Evolutionary conservation across 2,797 vertebrate species (phyloP).

Genomic region (Oreortyx pictus): DNA sequence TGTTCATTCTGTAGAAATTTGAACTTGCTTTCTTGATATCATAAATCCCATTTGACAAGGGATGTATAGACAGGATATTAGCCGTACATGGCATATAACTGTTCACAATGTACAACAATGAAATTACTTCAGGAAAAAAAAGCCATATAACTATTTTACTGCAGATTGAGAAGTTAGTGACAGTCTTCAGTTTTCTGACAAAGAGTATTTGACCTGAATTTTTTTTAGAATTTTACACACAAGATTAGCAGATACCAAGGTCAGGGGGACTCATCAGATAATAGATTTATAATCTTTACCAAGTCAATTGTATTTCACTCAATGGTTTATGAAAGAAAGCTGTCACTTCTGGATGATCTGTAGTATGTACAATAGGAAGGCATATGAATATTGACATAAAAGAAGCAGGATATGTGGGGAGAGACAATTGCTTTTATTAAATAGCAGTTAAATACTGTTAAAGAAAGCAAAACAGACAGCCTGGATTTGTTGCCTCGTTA

Average conservation of each 20-base stretch:
- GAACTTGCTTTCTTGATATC: background rate
- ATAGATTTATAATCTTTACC: background rate
- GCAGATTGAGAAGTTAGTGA: background rate
- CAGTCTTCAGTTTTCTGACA: background rate
- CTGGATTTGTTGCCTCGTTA: background rate
- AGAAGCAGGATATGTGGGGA: background rate
- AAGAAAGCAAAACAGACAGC: background rate
- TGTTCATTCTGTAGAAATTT: background rate
- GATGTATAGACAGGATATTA: background rate
- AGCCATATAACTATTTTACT: background rate
- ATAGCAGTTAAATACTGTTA: background rate
- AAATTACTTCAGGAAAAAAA: background rate
- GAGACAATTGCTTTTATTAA: background rate
- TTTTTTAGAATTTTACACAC: background rate
- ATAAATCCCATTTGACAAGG: background rate
- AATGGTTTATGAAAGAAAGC: background rate
- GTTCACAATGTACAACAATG: background rate
- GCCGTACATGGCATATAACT: accelerated
- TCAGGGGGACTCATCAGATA: background rate
- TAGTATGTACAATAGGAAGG: background rate
- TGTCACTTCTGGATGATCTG: background rate
- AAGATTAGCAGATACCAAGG: background rate
- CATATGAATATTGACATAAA: background rate
- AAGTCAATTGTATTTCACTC: background rate
- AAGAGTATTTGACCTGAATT: background rate